Evolutionary conservation across 2,797 vertebrate species (phyloP).

Genomic region (Manis javanica): DNA sequence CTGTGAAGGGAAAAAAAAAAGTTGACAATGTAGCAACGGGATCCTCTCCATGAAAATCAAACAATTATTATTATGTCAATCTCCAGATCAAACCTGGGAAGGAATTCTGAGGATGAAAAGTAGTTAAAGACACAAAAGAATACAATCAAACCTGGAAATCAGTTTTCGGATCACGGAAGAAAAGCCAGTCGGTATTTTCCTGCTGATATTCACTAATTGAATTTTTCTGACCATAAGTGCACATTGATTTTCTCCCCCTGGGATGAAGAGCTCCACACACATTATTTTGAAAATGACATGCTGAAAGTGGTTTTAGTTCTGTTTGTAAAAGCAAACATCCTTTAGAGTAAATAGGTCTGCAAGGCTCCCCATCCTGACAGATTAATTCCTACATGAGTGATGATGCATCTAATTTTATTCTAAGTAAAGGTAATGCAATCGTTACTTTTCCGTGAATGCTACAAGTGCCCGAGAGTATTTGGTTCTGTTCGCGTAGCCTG

Average conservation of each 20-base stretch:
- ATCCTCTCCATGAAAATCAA: background rate
- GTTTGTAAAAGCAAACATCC: constrained; percentile 4
- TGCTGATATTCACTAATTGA: constrained; percentile 19
- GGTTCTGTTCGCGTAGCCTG: background rate
- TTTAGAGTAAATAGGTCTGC: constrained; percentile 24
- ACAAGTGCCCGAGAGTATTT: background rate
- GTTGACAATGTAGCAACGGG: background rate
- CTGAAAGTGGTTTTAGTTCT: background rate
- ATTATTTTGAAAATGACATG: constrained; percentile 53
- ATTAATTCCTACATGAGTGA: background rate
- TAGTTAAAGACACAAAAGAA: constrained; percentile 3
- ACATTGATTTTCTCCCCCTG: constrained; percentile 21
- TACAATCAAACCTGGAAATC: background rate
- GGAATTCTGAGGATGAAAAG: background rate
- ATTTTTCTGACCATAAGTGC: constrained; percentile 12
- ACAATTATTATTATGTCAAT: background rate
- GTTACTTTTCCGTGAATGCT: background rate
- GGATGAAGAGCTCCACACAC: background rate
- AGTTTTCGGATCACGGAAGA: background rate
- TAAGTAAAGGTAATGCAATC: background rate
- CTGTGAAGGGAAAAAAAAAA: background rate
- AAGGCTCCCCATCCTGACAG: background rate
- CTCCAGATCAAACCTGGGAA: constrained; percentile 16
- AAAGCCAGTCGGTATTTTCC: constrained; percentile 2
- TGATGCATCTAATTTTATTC: constrained; percentile 20